Conservation (phyloP, 2,113 vertebrate species). For the Sitta europaea region DNA sequence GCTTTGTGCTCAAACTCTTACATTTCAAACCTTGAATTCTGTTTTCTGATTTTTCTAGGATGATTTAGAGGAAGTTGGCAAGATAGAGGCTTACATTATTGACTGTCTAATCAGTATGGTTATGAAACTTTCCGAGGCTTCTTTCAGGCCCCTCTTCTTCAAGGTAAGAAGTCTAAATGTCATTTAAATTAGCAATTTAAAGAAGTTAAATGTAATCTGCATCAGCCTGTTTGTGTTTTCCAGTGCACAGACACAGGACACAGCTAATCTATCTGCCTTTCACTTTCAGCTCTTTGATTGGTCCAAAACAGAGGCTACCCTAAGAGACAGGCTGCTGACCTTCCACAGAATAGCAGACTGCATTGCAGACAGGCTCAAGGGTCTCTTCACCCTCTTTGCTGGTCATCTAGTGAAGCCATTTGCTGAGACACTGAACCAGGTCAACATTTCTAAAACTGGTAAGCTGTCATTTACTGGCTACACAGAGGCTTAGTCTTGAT, state of each 20-base stretch:
- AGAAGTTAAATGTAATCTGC: too few relatives aligned
- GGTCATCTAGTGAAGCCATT: slow-evolving; percentile 90
- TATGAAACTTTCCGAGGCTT: slow-evolving; percentile 93
- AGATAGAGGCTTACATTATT: slow-evolving; percentile 80
- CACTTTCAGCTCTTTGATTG: slow-evolving; percentile 88
- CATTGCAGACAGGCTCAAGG: slow-evolving; percentile 87
- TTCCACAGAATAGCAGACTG: slow-evolving; percentile 83
- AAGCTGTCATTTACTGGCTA: not conserved
- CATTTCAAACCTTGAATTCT: not conserved
- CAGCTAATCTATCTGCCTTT: not conserved
- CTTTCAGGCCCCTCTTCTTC: slow-evolving; percentile 95
- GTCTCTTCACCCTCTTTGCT: slow-evolving; percentile 91
- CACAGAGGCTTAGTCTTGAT: not conserved
- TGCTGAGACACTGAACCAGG: slow-evolving; percentile 80
- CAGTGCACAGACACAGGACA: not conserved
- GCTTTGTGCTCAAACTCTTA: not conserved
- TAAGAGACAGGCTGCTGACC: slow-evolving; percentile 84
- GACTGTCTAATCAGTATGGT: slow-evolving; percentile 89
- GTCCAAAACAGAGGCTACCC: slow-evolving; percentile 78
- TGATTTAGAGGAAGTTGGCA: slow-evolving; percentile 78
- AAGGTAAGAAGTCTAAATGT: slow-evolving; percentile 76
- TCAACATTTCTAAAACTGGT: slow-evolving; percentile 81
- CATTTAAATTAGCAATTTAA: too few relatives aligned
- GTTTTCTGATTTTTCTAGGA: slow-evolving; percentile 70
- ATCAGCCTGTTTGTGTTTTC: not conserved